Evolutionary conservation across 2,113 vertebrate species (phyloP).

Genomic region (Equus quagga): DNA sequence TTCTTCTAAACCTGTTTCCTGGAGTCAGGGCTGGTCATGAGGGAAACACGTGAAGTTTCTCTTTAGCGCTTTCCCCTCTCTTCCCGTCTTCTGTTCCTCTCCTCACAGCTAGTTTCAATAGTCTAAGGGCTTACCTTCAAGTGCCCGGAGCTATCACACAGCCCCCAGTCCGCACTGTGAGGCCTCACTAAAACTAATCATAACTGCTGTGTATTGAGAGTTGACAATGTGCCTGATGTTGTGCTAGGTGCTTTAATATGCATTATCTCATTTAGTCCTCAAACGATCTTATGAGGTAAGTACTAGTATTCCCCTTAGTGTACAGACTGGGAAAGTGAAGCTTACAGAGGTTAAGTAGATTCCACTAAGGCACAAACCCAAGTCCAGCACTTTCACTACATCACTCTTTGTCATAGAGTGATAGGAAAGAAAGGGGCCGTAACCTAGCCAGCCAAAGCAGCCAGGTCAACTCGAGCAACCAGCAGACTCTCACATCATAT

Average conservation of each 20-base stretch:
- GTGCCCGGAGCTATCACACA: not conserved
- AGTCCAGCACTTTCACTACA: not conserved
- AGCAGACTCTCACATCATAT: slow-evolving; percentile 24
- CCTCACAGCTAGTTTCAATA: not conserved
- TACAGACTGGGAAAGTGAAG: not conserved
- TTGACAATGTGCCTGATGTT: not conserved
- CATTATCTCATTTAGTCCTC: slow-evolving; percentile 35
- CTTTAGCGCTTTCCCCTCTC: slow-evolving; percentile 1
- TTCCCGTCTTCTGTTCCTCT: slow-evolving; percentile 10
- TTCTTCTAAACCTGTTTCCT: slow-evolving; percentile 36
- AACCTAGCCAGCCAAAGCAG: not conserved
- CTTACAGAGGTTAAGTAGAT: slow-evolving; percentile 32
- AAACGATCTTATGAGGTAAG: not conserved
- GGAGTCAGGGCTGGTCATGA: not conserved
- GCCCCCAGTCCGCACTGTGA: not conserved
- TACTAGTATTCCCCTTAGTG: not conserved
- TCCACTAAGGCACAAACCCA: slow-evolving; percentile 5
- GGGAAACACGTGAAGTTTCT: slow-evolving; percentile 2
- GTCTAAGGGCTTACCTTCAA: not conserved
- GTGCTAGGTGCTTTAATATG: not conserved
- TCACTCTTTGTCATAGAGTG: not conserved
- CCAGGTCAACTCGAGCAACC: not conserved
- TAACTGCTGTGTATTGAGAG: slow-evolving; percentile 21
- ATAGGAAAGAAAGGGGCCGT: not conserved
- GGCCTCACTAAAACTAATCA: slow-evolving; percentile 26